A percentile compares a stretch with the other conserved stretches of the same genome.
Evolutionary conservation across 2,113 vertebrate genomes (phyloP).

Genomic region (Diphyllodes magnificus): DNA sequence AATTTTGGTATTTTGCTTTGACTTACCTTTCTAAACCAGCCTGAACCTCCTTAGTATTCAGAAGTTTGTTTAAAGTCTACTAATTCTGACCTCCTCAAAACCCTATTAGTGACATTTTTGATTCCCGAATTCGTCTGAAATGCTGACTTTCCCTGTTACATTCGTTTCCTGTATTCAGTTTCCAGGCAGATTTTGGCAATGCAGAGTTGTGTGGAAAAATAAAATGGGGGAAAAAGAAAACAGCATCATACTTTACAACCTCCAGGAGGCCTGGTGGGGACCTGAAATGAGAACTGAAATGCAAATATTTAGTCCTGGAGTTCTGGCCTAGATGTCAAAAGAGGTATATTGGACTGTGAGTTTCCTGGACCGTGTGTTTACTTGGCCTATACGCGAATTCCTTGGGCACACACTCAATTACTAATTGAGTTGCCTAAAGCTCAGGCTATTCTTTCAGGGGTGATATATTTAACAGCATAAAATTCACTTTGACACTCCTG

Average conservation of each 20-base stretch:
- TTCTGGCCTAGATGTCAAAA: neutral
- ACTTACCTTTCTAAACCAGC: neutral
- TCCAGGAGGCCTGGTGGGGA: neutral
- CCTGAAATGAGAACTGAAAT: neutral
- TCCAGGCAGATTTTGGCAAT: neutral
- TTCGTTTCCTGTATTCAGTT: neutral
- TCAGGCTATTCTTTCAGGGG: neutral
- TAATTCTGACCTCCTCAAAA: neutral
- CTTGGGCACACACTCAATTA: neutral
- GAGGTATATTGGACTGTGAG: neutral
- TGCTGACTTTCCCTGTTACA: neutral
- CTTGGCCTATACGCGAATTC: neutral
- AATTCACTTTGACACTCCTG: neutral
- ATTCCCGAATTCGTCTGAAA: neutral
- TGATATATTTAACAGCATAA: neutral
- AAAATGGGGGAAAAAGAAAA: neutral
- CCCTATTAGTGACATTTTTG: neutral
- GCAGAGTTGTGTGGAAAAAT: neutral
- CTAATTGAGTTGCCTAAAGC: neutral
- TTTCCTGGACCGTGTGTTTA: neutral
- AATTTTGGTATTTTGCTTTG: neutral
- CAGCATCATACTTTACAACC: neutral
- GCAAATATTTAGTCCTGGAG: neutral
- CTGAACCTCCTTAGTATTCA: neutral
- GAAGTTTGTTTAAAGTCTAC: neutral